Percentiles rank a stretch among this genome's conserved stretches.
Conservation (phyloP, 2,888 invertebrate species). For the Spodoptera picta region DNA sequence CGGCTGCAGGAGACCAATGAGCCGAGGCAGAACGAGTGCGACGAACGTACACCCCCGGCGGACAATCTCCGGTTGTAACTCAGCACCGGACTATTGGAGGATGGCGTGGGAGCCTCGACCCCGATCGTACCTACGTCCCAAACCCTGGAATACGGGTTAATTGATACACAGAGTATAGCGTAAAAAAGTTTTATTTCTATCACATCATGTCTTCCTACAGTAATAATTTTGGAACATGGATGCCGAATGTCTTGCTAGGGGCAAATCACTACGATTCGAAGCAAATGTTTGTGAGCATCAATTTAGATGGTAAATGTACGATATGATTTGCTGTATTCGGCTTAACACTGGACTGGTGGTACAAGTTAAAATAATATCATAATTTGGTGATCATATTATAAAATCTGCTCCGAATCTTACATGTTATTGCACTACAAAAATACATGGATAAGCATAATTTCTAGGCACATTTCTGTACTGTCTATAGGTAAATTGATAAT, state of each 20-base stretch:
- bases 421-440: constrained; percentile 85
- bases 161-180: constrained; percentile 73
- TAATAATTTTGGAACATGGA: constrained; percentile 84
- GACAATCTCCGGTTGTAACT: constrained; percentile 58
- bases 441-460: constrained; percentile 85
- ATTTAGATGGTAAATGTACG: constrained; percentile 3
- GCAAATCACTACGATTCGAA: constrained; percentile 82
- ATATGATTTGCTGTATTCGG: constrained; percentile 44
- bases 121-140: constrained; percentile 59
- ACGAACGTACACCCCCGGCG: constrained; percentile 75
- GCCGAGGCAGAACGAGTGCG: constrained; percentile 76
- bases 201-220: constrained; percentile 86
- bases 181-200: constrained; percentile 88
- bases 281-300: constrained; percentile 61
- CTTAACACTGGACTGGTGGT: constrained; percentile 26
- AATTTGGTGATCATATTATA: constrained; percentile 31
- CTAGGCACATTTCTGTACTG: constrained; percentile 88
- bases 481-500: constrained; percentile 77
- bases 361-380: constrained; percentile 34
- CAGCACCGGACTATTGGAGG: constrained; percentile 67
- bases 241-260: constrained; percentile 80
- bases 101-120: constrained; percentile 81
- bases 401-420: constrained; percentile 78
- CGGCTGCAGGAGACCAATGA: constrained; percentile 74
- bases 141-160: constrained; percentile 52